Percentiles rank a stretch among this genome's conserved stretches.
phyloP scores from a whole-genome alignment of 1,140 invertebrate species.

The Heliothis subflexa region DNA sequence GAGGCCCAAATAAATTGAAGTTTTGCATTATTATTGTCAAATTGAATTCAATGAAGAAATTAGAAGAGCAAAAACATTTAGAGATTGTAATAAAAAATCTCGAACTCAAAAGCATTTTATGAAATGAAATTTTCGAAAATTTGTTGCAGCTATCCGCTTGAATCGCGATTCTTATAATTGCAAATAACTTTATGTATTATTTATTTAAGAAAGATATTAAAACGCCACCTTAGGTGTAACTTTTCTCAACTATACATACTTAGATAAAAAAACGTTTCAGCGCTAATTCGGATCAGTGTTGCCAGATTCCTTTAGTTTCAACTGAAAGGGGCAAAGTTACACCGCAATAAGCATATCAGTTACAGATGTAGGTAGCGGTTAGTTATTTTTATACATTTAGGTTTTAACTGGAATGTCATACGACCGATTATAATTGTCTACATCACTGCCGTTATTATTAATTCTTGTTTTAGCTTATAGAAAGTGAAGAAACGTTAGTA shows the following conservation, averaged over 20 bases:
- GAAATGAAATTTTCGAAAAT: no score
- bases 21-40: no score
- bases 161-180: no score
- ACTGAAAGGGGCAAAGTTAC: conserved; percentile 56
- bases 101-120: no score
- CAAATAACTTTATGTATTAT: no score
- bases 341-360: conserved; percentile 77
- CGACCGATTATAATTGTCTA: conserved; percentile 1
- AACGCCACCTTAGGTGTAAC: conserved; percentile 14
- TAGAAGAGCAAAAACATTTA: no score
- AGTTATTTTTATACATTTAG: conserved; percentile 36
- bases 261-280: conserved; percentile 27
- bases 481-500: background rate
- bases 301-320: conserved; percentile 9
- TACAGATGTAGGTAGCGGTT: conserved; percentile 49
- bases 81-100: no score
- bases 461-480: background rate
- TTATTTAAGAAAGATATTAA: background rate
- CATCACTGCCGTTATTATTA: background rate
- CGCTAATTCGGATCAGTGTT: conserved; percentile 42
- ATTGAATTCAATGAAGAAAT: no score
- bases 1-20: no score
- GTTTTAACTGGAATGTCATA: conserved; percentile 25
- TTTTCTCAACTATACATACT: background rate
- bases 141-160: no score